Percentiles rank a stretch among this genome's conserved stretches.
Evolutionary conservation across 2,113 vertebrate species (phyloP).

Genomic region (Oenanthe oenanthe): DNA sequence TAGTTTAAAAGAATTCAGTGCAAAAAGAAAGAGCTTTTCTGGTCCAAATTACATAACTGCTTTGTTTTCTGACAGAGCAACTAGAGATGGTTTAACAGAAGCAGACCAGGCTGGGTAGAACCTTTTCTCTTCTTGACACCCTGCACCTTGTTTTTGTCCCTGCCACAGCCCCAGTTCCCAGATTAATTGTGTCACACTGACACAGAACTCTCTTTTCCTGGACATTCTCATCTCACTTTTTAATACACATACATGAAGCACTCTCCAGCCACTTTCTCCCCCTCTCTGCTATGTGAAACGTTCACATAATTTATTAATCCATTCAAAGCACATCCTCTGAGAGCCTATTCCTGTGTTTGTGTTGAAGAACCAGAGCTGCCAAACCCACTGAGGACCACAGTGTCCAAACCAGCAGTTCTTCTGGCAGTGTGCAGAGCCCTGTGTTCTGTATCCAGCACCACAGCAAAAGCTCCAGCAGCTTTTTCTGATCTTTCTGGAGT

Average conservation of each 20-base stretch:
- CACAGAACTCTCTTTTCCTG: not conserved
- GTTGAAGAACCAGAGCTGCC: not conserved
- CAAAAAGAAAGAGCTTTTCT: not conserved
- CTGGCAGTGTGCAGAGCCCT: not conserved
- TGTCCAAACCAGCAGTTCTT: not conserved
- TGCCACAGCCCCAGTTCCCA: not conserved
- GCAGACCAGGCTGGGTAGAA: fast-evolving
- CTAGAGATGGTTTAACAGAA: not conserved
- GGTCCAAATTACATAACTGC: fast-evolving
- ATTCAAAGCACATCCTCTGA: not conserved
- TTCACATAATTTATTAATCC: not conserved
- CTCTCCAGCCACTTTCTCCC: not conserved
- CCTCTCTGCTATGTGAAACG: not conserved
- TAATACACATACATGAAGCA: fast-evolving
- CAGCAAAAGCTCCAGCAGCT: not conserved
- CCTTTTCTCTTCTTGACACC: not conserved
- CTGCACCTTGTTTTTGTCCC: not conserved
- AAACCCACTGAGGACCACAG: not conserved
- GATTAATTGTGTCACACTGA: not conserved
- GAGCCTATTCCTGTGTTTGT: not conserved
- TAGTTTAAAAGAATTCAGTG: not conserved
- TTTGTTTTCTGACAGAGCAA: not conserved
- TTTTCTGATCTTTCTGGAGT: not conserved
- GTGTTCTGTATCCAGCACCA: not conserved
- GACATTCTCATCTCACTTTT: not conserved